Conservation (phyloP, 2,797 vertebrate genomes). For the Ptychobarbus kaznakovi region DNA sequence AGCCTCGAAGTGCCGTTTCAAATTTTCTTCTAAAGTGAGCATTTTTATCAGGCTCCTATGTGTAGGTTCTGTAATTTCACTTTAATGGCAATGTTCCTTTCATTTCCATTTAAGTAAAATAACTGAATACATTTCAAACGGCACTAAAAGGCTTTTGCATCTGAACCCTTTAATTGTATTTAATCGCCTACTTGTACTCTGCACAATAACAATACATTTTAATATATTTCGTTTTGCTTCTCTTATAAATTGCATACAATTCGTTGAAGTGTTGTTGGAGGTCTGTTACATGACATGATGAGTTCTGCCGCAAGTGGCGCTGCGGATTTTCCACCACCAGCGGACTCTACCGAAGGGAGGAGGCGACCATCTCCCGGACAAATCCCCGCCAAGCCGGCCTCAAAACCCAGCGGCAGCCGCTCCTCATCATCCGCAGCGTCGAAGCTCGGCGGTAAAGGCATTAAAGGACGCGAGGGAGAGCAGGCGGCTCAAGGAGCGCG, state of each 20-base stretch:
- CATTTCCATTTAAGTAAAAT: too few relatives aligned
- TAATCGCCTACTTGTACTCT: background rate
- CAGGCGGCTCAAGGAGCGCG: constrained; percentile 65
- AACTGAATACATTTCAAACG: too few relatives aligned
- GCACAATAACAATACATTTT: background rate
- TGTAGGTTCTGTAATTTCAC: too few relatives aligned
- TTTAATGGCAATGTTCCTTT: too few relatives aligned
- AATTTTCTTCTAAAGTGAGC: too few relatives aligned
- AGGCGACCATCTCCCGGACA: constrained; percentile 77
- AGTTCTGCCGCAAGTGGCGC: constrained; percentile 69
- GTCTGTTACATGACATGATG: constrained; percentile 53
- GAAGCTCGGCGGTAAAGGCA: constrained; percentile 37
- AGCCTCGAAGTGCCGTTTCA: too few relatives aligned
- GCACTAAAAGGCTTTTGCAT: too few relatives aligned
- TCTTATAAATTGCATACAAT: background rate
- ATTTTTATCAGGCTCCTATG: too few relatives aligned
- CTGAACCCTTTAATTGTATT: background rate
- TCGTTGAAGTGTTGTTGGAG: constrained; percentile 8
- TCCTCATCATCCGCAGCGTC: constrained; percentile 19
- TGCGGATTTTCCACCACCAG: constrained; percentile 63
- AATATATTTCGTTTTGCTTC: background rate
- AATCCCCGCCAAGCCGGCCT: constrained; percentile 62
- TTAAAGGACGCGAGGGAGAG: constrained; percentile 41
- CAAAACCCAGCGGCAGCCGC: constrained; percentile 54
- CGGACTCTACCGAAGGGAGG: constrained; percentile 69